These are phyloP conservation scores for Polia nebulosa DNA, from an alignment of 2,888 invertebrate species.

Conservation along the genomic window DNA sequence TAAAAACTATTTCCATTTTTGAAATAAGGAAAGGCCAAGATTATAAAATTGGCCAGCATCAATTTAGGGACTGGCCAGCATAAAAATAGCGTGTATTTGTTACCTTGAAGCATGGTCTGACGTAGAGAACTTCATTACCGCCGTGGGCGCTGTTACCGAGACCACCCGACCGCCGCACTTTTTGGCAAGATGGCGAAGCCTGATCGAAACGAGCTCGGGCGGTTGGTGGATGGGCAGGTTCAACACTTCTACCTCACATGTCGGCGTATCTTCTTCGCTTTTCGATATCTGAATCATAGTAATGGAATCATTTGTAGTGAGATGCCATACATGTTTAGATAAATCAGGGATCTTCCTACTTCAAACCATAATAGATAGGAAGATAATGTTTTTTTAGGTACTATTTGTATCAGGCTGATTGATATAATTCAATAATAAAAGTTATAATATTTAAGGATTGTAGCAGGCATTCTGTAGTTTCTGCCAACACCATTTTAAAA, in stretches of 20 bases:
- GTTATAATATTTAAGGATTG: no score
- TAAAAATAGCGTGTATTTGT: constrained; percentile 41
- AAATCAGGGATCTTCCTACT: not conserved
- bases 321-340: not conserved
- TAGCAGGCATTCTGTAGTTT: not conserved
- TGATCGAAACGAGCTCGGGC: constrained; percentile 89
- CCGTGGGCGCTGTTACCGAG: constrained; percentile 91
- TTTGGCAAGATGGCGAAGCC: constrained; percentile 93
- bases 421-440: not conserved
- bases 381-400: not conserved
- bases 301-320: not conserved
- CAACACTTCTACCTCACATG: constrained; percentile 92
- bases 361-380: not conserved
- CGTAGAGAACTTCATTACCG: constrained; percentile 93
- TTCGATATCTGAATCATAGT: constrained; percentile 68
- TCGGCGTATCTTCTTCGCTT: constrained; percentile 80
- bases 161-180: constrained; percentile 96
- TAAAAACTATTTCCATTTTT: not conserved
- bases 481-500: not conserved
- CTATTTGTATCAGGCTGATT: not conserved
- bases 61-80: not conserved
- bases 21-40: not conserved
- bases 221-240: constrained; percentile 93
- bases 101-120: constrained; percentile 94
- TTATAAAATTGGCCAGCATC: not conserved